Evolutionary conservation across 1,140 invertebrate genomes (phyloP).

Genomic region (Heliconius hewitsoni): DNA sequence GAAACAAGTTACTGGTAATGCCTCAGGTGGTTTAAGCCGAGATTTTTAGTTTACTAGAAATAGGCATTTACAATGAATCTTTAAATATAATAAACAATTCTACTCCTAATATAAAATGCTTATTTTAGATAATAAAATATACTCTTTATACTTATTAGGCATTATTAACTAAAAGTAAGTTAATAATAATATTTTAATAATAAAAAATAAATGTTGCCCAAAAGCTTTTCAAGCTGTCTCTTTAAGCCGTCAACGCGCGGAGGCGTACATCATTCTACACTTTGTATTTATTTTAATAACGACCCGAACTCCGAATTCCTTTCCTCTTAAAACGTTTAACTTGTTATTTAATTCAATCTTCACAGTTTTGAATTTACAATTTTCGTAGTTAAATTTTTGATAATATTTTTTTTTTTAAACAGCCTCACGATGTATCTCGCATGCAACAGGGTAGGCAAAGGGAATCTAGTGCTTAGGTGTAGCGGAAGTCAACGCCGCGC

Average conservation of each 20-base stretch:
- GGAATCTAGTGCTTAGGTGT: no score
- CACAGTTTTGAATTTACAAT: neutral
- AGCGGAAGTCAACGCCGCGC: no score
- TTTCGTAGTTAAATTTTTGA: neutral
- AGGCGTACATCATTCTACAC: constrained; percentile 12
- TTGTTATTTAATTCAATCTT: constrained; percentile 9
- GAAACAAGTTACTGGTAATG: constrained; percentile 73
- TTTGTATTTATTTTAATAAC: constrained; percentile 11
- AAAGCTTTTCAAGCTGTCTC: constrained; percentile 12
- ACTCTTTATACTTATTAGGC: neutral
- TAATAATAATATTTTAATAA: neutral
- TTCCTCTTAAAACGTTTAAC: constrained; percentile 9
- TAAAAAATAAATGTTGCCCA: neutral
- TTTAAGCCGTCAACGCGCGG: neutral
- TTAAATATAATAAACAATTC: neutral
- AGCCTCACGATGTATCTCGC: no score
- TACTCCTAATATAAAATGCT: neutral
- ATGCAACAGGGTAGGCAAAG: no score
- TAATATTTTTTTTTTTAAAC: neutral
- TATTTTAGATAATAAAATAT: neutral
- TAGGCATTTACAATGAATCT: neutral
- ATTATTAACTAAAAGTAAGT: neutral
- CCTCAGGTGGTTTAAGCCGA: constrained; percentile 55
- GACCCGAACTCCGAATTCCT: constrained; percentile 8
- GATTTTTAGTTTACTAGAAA: constrained; percentile 27